Evolutionary conservation across 2,113 vertebrate genomes (phyloP), one percentile per base, ranked within the genome.

Genomic region (Chlorodrepanis virens): DNA sequence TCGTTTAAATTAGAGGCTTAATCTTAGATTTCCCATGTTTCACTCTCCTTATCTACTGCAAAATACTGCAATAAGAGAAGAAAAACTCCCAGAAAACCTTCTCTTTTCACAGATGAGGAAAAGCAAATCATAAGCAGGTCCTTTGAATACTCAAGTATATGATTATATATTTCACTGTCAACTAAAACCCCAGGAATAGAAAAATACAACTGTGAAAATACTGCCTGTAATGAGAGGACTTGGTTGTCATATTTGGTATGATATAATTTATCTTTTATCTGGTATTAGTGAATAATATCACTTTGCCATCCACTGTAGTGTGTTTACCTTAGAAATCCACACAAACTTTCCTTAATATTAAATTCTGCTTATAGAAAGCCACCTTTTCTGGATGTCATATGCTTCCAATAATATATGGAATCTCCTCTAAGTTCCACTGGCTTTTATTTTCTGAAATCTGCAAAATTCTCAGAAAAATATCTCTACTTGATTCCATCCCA

Each of bases 121-220:
- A 50, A 93, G 82, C 70, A 95, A 93, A 93, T 93, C 91, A 96
- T 85, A 95, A 90, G 54, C 45, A 85, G 84, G 87, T 85, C 85
- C 82, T 91, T 17, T 93, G 91, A 94, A 96, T 80, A 52, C 70
- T 91, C 50, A 52, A 61, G 78, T 91, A 85, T 87, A 91, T 65
- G 70, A 83, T 87, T 95, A 83, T 93, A 83, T 95, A 93, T 92
- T 90, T 96, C 76, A 84, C 83, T 92, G 90, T 84, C 88, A 90
- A 69, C 72, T 78, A 83, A 93, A 97, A 87, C 52, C 64, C 85
- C 89, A 83, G 79, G 78, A 94, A 95, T 15, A 94, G 54, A 72
- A 95, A 96, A 96, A 96, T 85, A 90, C 3, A 47, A 70, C 75
- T 76, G 89, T 83, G 93, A 93, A 96, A 96, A 95, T 95, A 93